A percentile compares a stretch with the other conserved stretches of the same genome.
Conservation (phyloP, 2,113 vertebrate species). For the Progne subis region DNA sequence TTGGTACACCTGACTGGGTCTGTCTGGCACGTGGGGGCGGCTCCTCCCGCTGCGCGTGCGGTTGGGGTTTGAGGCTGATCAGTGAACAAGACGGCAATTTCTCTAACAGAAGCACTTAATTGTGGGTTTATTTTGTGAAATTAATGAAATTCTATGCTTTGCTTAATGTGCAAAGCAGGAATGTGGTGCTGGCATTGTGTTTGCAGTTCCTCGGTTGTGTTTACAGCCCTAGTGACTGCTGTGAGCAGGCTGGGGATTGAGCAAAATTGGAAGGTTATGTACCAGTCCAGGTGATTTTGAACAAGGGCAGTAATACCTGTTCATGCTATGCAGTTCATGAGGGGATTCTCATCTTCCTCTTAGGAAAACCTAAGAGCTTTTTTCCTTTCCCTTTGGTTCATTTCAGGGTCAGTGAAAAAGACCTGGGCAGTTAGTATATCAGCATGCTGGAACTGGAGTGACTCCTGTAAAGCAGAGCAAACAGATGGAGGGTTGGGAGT, state of each 20-base stretch:
- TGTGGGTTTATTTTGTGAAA: conserved; percentile 44
- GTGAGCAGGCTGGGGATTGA: background rate
- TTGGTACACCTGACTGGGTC: background rate
- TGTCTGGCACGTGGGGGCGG: background rate
- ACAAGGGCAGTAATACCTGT: background rate
- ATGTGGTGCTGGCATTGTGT: conserved; percentile 64
- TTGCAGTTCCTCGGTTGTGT: conserved; percentile 74
- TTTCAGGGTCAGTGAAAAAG: background rate
- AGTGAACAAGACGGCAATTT: background rate
- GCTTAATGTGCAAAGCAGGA: conserved; percentile 78
- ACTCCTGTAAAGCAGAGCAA: background rate
- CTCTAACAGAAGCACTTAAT: conserved; percentile 15
- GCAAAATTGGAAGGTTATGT: background rate
- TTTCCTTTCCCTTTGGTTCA: background rate
- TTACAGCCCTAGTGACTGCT: background rate
- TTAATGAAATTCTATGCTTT: conserved; percentile 64
- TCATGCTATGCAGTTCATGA: background rate
- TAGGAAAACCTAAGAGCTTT: background rate
- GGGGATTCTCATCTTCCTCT: background rate
- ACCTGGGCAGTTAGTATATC: background rate
- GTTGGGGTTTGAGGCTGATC: background rate
- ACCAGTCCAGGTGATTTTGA: background rate
- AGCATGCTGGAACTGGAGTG: background rate
- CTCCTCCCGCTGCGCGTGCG: background rate
- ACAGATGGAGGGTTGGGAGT: background rate